Percentiles rank a stretch among this genome's conserved stretches.
These are phyloP conservation scores for Neotoma lepida DNA, from an alignment of 2,113 vertebrate genomes.

Conservation along the genomic window DNA sequence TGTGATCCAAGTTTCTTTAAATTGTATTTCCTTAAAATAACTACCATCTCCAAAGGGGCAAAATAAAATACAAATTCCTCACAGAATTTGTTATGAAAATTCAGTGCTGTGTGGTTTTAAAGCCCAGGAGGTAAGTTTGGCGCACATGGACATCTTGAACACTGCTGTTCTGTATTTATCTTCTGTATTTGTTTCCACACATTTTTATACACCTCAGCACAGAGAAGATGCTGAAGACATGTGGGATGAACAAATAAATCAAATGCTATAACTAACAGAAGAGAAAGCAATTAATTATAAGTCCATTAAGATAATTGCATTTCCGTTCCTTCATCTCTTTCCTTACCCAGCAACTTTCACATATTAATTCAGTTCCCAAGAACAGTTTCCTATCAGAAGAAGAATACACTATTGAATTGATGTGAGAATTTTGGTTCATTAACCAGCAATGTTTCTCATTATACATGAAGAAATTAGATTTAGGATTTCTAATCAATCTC, in stretches of 20 bases:
- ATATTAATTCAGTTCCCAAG: slow-evolving; percentile 48
- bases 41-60: background rate
- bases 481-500: slow-evolving; percentile 55
- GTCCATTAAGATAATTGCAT: slow-evolving; percentile 39
- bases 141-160: background rate
- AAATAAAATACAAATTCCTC: background rate
- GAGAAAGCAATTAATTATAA: slow-evolving; percentile 57
- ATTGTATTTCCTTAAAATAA: background rate
- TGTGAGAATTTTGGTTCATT: slow-evolving; percentile 23
- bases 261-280: slow-evolving; percentile 20
- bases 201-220: background rate
- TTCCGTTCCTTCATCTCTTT: slow-evolving; percentile 16
- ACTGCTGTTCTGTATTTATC: background rate
- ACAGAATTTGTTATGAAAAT: background rate
- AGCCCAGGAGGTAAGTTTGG: background rate
- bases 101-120: background rate
- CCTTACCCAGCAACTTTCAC: slow-evolving; percentile 53
- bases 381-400: slow-evolving; percentile 15
- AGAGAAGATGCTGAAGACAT: background rate
- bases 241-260: slow-evolving; percentile 20
- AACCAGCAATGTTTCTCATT: slow-evolving; percentile 25
- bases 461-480: slow-evolving; percentile 48
- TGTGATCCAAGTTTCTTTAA: background rate
- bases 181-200: background rate
- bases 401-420: background rate